Base-by-base conservation (phyloP, 2,113 vertebrate species). In the Dissostichus mawsoni region DNA sequence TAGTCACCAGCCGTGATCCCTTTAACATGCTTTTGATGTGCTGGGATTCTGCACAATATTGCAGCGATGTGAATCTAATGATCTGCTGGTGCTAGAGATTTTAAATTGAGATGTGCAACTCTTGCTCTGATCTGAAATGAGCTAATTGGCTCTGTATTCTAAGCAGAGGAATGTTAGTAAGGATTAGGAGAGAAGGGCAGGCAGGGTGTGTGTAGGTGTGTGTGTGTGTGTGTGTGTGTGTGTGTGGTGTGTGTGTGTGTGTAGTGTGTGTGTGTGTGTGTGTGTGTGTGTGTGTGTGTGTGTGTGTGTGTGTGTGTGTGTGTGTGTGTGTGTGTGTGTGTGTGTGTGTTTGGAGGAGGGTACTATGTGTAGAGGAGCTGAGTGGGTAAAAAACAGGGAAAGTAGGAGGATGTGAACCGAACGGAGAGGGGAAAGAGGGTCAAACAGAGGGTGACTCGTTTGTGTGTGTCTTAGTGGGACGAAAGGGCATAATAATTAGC, bases 401-500 rank as follows among this genome's bases (percentile, higher is more conserved):
- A 74, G 82, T 73, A 62, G 73, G 69, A 86, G 48, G 74, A 86
- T 80, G 74, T 78, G 65, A 90, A 85, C 48, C 8, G 33, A 81
- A 81, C 13, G 53, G 50, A 83, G 76, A 65, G 36, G 12, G 13
- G 13, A 50, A 59, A 62, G 44, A 75, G 84, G 87, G 84, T 91
- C 78, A 92, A 88, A 81, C 48, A 76, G 68, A 89, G 88, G 79
- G 56, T 90, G 83, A 76, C 20, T 17, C 14, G 59, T 78, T 63
- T 70, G 29, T 68, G 71, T 52, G 70, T 69, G 71, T 80, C 52
- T 83, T 68, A 69, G 75, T 44, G 66, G 52, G 53, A 64, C 90
- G 58, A 88, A 73, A 83, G 76, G 58, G 51, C 74, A 47, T 65
- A 79, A 81, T 87, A 89, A 92, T 91, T 88, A 89, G 81, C 80